Evolutionary conservation across 2,888 invertebrate species (phyloP), one percentile per base, ranked within the genome.

Genomic region (Shargacucullia verbasci): DNA sequence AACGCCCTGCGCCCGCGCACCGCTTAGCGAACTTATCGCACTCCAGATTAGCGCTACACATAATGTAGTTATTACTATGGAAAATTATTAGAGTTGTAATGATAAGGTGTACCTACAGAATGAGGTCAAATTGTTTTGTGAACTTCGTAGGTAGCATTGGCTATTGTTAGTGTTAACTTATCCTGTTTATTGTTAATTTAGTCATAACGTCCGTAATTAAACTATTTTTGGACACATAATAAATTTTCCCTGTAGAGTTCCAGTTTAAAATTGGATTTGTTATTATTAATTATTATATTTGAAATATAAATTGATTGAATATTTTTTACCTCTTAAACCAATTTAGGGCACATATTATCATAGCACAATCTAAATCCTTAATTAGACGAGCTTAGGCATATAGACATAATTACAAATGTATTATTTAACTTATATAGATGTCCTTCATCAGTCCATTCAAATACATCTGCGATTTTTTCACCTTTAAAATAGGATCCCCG

Each of bases 1-100:
- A 14, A 44, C 41, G 38, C 45, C 46, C 60, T 59, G 66, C 69
- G 71, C 58, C 40, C 58, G 65, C 79, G 74, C 70, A 38, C 25
- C 34, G 12, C 53, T 59, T 43, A 25, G 15, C 35, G 34, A 58
- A 57, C 60, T 62, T 58, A 70, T 60, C 64, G 59, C 52, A 39
- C 45, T 46, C 46, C 50, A 66, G 50, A 62, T 54, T 59, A 60
- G 52, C 46, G 56, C 43, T 45, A 46, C 43, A 47, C 47, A 58
- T n/a, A n/a, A n/a, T 38, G 34, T 35, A 45, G 10, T 15, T 37
- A 43, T 55, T 48, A 45, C 5, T 13, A 14, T 52, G 46, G 47
- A 44, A 59, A 50, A 64, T 46, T 41, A 43, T 35, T 34, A 1
- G 11, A 43, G 9, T 27, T 27, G 15, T 0, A 34, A 40, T 11